A percentile compares a stretch with the other conserved stretches of the same genome.
Evolutionary conservation across 2,113 vertebrate species (phyloP).

Genomic region (Tachuris rubrigastra): DNA sequence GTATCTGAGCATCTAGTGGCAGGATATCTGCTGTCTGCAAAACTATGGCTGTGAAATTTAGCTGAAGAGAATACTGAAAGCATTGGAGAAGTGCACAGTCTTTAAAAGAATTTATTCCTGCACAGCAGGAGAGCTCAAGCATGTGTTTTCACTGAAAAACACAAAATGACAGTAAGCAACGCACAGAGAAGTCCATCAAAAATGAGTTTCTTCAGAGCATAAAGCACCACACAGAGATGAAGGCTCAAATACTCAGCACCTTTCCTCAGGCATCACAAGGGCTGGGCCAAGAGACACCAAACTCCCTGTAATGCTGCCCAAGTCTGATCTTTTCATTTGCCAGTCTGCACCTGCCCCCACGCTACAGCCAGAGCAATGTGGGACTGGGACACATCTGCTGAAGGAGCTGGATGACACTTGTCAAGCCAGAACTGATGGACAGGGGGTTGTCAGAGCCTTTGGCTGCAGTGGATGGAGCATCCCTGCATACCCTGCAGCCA

Average conservation of each 20-base stretch:
- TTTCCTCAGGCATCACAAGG: accelerated
- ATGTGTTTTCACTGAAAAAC: neutral
- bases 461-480: neutral
- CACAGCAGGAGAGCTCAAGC: neutral
- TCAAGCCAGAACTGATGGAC: neutral
- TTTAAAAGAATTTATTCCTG: neutral
- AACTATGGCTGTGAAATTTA: accelerated
- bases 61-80: neutral
- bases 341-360: neutral
- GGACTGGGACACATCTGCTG: accelerated
- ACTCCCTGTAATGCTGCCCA: too few species aligned
- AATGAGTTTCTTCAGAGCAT: neutral
- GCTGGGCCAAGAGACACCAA: neutral
- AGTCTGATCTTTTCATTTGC: neutral
- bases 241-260: neutral
- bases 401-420: neutral
- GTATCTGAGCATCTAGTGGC: neutral
- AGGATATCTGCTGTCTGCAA: neutral
- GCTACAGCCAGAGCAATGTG: accelerated
- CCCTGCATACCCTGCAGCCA: accelerated
- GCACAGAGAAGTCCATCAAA: neutral
- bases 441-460: neutral
- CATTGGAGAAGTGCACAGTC: neutral
- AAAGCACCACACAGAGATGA: neutral
- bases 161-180: neutral